A percentile compares a stretch with the other conserved stretches of the same genome.
Evolutionary conservation across 2,888 invertebrate genomes (phyloP).

Genomic region (Sphecodes monilicornis): DNA sequence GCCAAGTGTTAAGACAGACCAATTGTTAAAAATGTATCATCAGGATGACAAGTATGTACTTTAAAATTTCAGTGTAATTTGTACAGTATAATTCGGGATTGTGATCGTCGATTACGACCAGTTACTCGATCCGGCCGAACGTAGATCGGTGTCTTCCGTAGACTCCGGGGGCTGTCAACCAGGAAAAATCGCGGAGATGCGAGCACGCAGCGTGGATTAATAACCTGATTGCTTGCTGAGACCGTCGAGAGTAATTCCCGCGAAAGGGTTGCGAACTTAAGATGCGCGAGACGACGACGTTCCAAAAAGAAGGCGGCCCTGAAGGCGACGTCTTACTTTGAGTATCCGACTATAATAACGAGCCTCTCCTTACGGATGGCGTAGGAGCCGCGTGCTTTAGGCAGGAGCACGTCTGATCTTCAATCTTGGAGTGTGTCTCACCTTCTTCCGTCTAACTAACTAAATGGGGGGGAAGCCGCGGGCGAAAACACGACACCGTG

Average conservation of each 20-base stretch:
- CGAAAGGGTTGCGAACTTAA: slow-evolving; percentile 5
- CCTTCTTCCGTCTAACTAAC: slow-evolving; percentile 53
- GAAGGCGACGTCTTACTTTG: slow-evolving; percentile 39
- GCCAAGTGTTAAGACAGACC: no score
- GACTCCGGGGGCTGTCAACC: neutral
- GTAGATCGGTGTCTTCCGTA: slow-evolving; percentile 2
- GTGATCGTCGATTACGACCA: neutral
- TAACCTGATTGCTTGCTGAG: slow-evolving; percentile 11
- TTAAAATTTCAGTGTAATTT: no score
- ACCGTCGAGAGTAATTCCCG: neutral
- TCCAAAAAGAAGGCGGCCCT: slow-evolving; percentile 9
- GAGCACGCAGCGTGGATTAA: neutral
- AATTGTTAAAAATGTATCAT: no score
- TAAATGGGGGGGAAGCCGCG: slow-evolving; percentile 46
- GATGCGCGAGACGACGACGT: slow-evolving; percentile 13
- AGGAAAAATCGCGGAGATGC: neutral
- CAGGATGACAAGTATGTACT: no score
- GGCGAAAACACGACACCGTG: slow-evolving; percentile 53
- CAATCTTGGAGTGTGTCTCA: slow-evolving; percentile 51
- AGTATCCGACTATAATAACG: slow-evolving; percentile 57
- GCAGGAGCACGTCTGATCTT: slow-evolving; percentile 62
- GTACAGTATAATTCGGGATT: no score
- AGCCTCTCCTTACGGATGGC: slow-evolving; percentile 39
- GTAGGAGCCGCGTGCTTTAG: slow-evolving; percentile 51
- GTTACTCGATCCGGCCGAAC: neutral